These are phyloP conservation scores for Neodontobutis hainanensis DNA, from an alignment of 2,113 vertebrate genomes.

Conservation along the genomic window DNA sequence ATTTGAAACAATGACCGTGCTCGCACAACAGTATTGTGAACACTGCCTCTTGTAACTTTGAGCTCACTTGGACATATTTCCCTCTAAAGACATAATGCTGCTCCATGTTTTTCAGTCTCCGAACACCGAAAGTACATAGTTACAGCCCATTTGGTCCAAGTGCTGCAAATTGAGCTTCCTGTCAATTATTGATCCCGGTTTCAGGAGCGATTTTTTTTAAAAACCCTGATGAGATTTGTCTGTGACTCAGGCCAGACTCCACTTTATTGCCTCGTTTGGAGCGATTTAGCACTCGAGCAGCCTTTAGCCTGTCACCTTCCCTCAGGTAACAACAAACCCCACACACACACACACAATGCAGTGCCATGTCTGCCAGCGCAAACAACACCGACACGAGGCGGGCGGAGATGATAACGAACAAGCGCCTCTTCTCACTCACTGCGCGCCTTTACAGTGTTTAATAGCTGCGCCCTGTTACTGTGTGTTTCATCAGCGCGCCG, in stretches of 20 bases:
- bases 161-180: slow-evolving; percentile 45
- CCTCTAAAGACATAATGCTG: too few relatives aligned
- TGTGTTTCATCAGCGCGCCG: slow-evolving; percentile 78
- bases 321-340: slow-evolving; percentile 69
- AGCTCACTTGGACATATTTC: too few relatives aligned
- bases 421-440: slow-evolving; percentile 30
- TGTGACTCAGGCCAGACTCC: slow-evolving; percentile 53
- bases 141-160: slow-evolving; percentile 48
- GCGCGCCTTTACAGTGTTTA: slow-evolving; percentile 59
- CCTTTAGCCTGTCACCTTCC: slow-evolving; percentile 66
- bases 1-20: too few relatives aligned
- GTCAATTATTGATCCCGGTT: slow-evolving; percentile 58
- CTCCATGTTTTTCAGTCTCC: too few relatives aligned
- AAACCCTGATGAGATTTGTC: slow-evolving; percentile 61
- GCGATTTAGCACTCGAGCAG: slow-evolving; percentile 60
- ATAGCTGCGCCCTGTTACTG: slow-evolving; percentile 73
- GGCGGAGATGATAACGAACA: slow-evolving; percentile 70
- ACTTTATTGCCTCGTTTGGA: slow-evolving; percentile 60
- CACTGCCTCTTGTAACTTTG: too few relatives aligned
- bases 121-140: slow-evolving; percentile 34
- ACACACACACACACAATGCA: slow-evolving; percentile 40
- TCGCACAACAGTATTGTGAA: too few relatives aligned
- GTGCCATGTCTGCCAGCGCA: slow-evolving; percentile 37
- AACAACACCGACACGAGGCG: slow-evolving; percentile 61
- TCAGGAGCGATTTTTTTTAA: slow-evolving; percentile 53